Evolutionary conservation across 2,888 invertebrate genomes (phyloP), one percentile per base, ranked within the genome.

Genomic region (Volucella zonaria): DNA sequence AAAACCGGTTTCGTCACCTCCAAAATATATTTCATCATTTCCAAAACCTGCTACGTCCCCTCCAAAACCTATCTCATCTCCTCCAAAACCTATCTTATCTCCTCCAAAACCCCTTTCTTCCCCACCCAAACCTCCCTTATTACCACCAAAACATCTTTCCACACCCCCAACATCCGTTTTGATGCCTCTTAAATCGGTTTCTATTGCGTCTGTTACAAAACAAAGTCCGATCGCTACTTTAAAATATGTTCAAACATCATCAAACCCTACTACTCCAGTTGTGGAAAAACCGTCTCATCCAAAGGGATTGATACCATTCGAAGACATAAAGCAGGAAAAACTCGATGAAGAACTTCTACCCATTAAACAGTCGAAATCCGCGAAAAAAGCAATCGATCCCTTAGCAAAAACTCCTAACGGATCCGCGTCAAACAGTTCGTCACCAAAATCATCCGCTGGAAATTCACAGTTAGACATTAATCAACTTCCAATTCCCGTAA

Each of bases 291-390:
- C 54, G 10, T 38, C 43, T 4, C 11, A 52, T 12, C 56, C 74
- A 1, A 76, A 66, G 18, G 80, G 66, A 51, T 59, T 86, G 11
- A 86, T 88, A 54, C 87, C 88, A 10, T 87, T 87, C 47, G 70
- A 62, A 45, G 88, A 88, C 51, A 88, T 88, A 15, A 88, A 88
- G 64, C 68, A 85, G 1, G 88, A 88, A 74, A 81, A 66, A 15
- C 66, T 77, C 8, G 67, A 64, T 1, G 77, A 86, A 11, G 61
- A 75, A 3, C 52, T 59, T 23, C 14, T 38, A n/a, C 18, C 42
- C 2, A 18, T 66, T 10, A 52, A 51, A 18, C 11, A 74, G 4
- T 18, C 12, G 14, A 10, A 49, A 49, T n/a, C 68, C 11, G 10
- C 49, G 8, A 42, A 10, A 6, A 74, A 74, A 15, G 38, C 67